phyloP scores from a whole-genome alignment of 2,888 invertebrate species.

The Mesoligia furuncula region DNA sequence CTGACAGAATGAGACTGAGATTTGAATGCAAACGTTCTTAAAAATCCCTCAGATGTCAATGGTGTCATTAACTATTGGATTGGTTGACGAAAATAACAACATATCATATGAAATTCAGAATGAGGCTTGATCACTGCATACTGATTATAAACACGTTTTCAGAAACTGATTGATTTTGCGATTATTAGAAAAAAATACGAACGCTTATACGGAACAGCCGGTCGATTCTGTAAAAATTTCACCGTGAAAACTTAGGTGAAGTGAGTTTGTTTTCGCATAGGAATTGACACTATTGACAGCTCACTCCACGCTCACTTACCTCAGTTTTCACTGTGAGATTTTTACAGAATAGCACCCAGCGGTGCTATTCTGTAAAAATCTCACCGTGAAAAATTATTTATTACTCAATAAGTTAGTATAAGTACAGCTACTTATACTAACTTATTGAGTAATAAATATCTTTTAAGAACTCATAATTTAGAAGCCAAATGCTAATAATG shows the following conservation, averaged over 20 bases:
- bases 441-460: constrained; percentile 44
- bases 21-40: not conserved
- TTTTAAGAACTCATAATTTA: constrained; percentile 47
- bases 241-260: too few relatives aligned
- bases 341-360: too few relatives aligned
- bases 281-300: too few relatives aligned
- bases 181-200: constrained; percentile 2
- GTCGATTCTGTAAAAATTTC: too few relatives aligned
- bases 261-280: too few relatives aligned
- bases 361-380: too few relatives aligned
- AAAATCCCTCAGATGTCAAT: not conserved
- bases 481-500: constrained; percentile 53
- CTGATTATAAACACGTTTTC: not conserved
- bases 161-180: not conserved
- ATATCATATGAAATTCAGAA: not conserved
- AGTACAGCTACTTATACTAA: constrained; percentile 15
- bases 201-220: constrained; percentile 5
- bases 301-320: too few relatives aligned
- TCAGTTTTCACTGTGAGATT: too few relatives aligned
- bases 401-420: too few relatives aligned
- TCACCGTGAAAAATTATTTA: too few relatives aligned
- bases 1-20: not conserved
- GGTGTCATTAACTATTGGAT: not conserved
- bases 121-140: not conserved
- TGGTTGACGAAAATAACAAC: too few relatives aligned